A percentile compares a stretch with the other conserved stretches of the same genome.
phyloP scores from a whole-genome alignment of 64 coral and sea anemone species.

The Pachyseris speciosa region DNA sequence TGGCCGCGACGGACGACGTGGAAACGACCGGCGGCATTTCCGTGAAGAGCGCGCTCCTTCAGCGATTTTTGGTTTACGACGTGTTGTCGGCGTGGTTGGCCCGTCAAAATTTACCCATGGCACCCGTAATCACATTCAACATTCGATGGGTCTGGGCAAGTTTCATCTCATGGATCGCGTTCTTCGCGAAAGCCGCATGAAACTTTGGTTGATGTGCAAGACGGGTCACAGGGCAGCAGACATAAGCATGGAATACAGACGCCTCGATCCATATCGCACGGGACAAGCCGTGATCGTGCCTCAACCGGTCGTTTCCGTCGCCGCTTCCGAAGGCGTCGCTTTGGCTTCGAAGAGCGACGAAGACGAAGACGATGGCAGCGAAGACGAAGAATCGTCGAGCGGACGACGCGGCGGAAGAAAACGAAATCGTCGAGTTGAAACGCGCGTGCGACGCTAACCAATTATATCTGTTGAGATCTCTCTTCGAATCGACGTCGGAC shows the following conservation, averaged over 20 bases:
- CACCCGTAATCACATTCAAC: neutral
- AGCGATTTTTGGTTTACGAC: neutral
- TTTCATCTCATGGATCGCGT: slow-evolving; percentile 4
- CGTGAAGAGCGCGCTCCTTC: neutral
- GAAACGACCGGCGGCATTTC: neutral
- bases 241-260: neutral
- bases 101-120: neutral
- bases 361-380: neutral
- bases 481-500: neutral
- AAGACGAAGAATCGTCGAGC: neutral
- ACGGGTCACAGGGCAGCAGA: neutral
- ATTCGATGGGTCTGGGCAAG: neutral
- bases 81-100: neutral
- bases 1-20: neutral
- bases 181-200: neutral
- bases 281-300: neutral
- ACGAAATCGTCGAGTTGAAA: neutral
- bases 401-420: neutral
- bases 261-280: neutral
- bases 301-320: neutral
- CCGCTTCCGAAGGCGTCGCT: neutral
- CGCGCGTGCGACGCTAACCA: neutral
- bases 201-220: slow-evolving; percentile 9
- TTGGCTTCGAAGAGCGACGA: neutral
- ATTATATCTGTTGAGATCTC: neutral